Percentiles rank a stretch among this genome's conserved stretches.
phyloP scores from a whole-genome alignment of 2,888 invertebrate species.

The Bombyx huttoni region DNA sequence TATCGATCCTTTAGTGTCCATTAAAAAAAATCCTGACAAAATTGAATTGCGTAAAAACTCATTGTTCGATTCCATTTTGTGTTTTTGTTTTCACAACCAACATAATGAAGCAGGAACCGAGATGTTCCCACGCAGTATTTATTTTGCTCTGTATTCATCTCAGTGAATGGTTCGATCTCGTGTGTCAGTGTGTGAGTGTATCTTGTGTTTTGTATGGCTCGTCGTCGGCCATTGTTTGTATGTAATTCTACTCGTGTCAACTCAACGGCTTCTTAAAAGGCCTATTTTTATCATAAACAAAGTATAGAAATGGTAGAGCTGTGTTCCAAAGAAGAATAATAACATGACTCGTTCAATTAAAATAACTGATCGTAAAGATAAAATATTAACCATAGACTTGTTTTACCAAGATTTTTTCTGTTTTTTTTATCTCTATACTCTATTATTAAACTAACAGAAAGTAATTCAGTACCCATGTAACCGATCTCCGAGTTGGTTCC shows the following conservation, averaged over 20 bases:
- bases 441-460: no score
- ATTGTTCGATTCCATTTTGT: neutral
- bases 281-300: conserved; percentile 19
- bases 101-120: conserved; percentile 28
- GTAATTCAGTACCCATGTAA: conserved; percentile 15
- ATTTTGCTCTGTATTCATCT: conserved; percentile 32
- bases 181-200: conserved; percentile 9
- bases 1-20: neutral
- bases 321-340: no score
- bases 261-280: conserved; percentile 19
- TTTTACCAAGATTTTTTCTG: no score
- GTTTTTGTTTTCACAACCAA: conserved; percentile 30
- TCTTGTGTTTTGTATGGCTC: conserved; percentile 38
- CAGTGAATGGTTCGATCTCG: conserved; percentile 25
- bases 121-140: conserved; percentile 49
- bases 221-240: conserved; percentile 34
- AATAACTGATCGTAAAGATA: no score
- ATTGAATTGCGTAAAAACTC: neutral
- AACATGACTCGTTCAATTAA: no score
- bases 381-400: no score
- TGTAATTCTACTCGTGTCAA: conserved; percentile 33
- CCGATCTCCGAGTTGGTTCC: conserved; percentile 44
- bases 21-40: neutral
- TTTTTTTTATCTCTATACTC: no score
- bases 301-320: no score